Evolutionary conservation across 2,888 invertebrate species (phyloP), one percentile per base, ranked within the genome.

Genomic region (Crematogaster levior): DNA sequence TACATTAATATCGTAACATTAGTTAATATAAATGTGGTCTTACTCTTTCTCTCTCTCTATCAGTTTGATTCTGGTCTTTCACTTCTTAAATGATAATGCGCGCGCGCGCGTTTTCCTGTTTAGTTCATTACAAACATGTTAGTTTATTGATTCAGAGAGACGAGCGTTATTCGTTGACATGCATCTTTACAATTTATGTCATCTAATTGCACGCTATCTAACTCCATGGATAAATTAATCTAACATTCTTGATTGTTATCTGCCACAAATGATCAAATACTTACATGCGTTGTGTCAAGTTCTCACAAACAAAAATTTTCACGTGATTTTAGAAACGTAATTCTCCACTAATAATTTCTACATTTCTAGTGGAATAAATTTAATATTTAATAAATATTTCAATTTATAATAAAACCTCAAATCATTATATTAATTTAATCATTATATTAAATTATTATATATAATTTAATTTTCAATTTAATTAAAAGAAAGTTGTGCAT

Each of bases 181-280:
- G 0, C 24, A 18, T 60, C 18, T 21, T 60, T 9, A 21, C 4
- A 27, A 65, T 53, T 51, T 30, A 60, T 10, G 3, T 51, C 37
- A 40, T 24, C 21, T 21, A 51, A 51, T 51, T 21, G 48, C 21
- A 51, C 9, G 10, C 37, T 46, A 63, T 24, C 4, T 61, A 34
- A 27, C 24, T n/a, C 10, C 68, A n/a, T 6, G 34, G 53, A 83
- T 86, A 72, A 88, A 86, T 86, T 81, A 79, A 48, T 58, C 83
- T 77, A 82, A 85, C 56, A 82, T 43, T n/a, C 56, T 74, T 30
- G 73, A 77, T 74, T 51, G 21, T 72, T 79, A 63, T 80, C 65
- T 60, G 43, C 40, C 30, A 48, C 72, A 79, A 82, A 43, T 34
- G 43, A 80, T 79, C 48, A 81, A 81, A 83, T 68, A 51, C 21